Evolutionary conservation across 2,888 invertebrate genomes (phyloP).

Genomic region (Toxonevra muliebris): DNA sequence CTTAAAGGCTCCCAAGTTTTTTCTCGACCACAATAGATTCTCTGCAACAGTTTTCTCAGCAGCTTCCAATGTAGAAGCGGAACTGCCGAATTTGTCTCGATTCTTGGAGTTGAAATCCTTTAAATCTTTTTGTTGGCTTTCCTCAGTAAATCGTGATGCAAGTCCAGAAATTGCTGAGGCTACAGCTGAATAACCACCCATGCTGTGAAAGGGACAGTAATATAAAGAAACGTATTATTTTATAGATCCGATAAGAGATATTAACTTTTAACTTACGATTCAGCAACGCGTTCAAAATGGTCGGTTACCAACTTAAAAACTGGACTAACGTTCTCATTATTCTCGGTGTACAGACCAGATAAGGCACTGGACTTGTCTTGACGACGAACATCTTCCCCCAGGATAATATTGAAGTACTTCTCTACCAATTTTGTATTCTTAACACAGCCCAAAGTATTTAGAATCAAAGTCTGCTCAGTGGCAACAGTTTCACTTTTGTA

Average conservation of each 20-base stretch:
- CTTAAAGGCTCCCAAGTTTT: slow-evolving; percentile 48
- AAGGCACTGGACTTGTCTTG: slow-evolving; percentile 62
- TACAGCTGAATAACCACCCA: slow-evolving; percentile 56
- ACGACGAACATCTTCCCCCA: slow-evolving; percentile 58
- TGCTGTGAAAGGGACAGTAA: slow-evolving; percentile 41
- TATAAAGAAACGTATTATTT: slow-evolving; percentile 8
- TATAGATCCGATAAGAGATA: background rate
- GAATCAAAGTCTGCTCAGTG: slow-evolving; percentile 74
- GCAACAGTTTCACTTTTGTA: slow-evolving; percentile 71
- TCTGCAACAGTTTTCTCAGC: slow-evolving; percentile 53
- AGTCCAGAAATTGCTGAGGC: slow-evolving; percentile 58
- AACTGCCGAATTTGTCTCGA: slow-evolving; percentile 51
- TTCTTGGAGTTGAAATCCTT: slow-evolving; percentile 49
- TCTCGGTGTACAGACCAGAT: slow-evolving; percentile 67
- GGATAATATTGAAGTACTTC: slow-evolving; percentile 67
- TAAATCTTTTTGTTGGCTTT: slow-evolving; percentile 49
- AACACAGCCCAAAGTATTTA: slow-evolving; percentile 76
- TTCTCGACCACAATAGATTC: slow-evolving; percentile 58
- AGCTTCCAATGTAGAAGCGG: slow-evolving; percentile 45
- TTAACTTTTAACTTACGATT: slow-evolving; percentile 52
- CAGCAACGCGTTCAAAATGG: slow-evolving; percentile 44
- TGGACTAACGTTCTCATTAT: slow-evolving; percentile 67
- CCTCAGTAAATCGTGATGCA: slow-evolving; percentile 57
- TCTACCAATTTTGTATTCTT: slow-evolving; percentile 67
- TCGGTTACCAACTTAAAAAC: slow-evolving; percentile 67